These are phyloP conservation scores for Trichogramma evanescens DNA, from an alignment of 2,888 invertebrate genomes.

Conservation along the genomic window DNA sequence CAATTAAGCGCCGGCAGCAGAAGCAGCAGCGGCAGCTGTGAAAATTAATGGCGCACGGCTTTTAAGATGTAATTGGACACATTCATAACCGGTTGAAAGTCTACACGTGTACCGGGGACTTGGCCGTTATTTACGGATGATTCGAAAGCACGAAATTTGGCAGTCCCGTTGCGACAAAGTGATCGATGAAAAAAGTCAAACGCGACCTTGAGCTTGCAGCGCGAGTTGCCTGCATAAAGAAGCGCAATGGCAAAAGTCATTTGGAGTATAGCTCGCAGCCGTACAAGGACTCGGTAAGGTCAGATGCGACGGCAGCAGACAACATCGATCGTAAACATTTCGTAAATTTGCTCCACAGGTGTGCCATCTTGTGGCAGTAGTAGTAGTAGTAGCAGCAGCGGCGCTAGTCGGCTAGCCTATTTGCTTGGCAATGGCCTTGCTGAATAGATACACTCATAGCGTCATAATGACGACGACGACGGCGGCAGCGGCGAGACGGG, in stretches of 20 bases:
- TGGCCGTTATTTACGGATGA: not conserved
- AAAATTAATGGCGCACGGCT: constrained; percentile 59
- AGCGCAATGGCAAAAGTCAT: constrained; percentile 19
- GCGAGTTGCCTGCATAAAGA: constrained; percentile 5
- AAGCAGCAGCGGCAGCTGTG: constrained; percentile 52
- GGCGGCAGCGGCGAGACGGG: not conserved
- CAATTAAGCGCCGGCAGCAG: constrained; percentile 52
- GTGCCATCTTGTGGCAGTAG: constrained; percentile 39
- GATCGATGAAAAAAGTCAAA: constrained; percentile 2
- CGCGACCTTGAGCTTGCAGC: too few species aligned
- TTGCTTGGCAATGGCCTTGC: constrained; percentile 22
- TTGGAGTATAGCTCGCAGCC: constrained; percentile 25
- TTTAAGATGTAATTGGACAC: constrained; percentile 60
- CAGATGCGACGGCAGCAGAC: constrained; percentile 30
- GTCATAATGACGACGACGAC: not conserved
- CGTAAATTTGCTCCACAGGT: constrained; percentile 48
- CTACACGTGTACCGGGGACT: not conserved
- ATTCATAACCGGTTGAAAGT: constrained; percentile 52
- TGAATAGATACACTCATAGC: not conserved
- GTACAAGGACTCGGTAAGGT: constrained; percentile 4
- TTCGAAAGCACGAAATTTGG: not conserved
- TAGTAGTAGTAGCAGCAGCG: constrained; percentile 35
- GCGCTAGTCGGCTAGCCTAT: constrained; percentile 38
- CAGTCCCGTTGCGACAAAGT: constrained; percentile 1
- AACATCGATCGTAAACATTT: constrained; percentile 46